These are phyloP conservation scores for Melipona beecheii DNA, from an alignment of 2,888 invertebrate species.

Conservation along the genomic window DNA sequence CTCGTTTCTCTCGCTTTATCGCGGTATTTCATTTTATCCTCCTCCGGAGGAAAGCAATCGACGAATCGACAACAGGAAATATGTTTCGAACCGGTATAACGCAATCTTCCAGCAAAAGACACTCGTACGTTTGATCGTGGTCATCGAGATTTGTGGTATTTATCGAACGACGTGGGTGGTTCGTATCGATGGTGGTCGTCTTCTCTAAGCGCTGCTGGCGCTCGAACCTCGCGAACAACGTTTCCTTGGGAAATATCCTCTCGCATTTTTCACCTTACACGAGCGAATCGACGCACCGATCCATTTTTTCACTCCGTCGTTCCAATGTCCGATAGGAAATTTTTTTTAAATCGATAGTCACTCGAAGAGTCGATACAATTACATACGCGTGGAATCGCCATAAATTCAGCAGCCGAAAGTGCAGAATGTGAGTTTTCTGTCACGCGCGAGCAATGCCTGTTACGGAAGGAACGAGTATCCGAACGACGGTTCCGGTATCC, in stretches of 20 bases:
- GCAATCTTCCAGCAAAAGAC: background rate
- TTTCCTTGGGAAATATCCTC: background rate
- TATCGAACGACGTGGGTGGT: background rate
- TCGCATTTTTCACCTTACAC: background rate
- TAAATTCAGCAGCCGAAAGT: background rate
- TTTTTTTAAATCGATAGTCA: background rate
- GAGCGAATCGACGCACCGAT: too few species aligned
- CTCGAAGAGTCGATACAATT: background rate
- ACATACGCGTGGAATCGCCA: background rate
- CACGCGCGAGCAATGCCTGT: slow-evolving; percentile 37
- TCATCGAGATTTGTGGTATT: slow-evolving; percentile 27
- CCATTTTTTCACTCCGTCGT: too few species aligned
- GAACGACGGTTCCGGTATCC: slow-evolving; percentile 53
- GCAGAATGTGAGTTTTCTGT: background rate
- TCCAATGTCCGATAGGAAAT: too few species aligned
- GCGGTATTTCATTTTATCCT: slow-evolving; percentile 6
- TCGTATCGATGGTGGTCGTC: background rate
- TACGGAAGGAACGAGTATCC: slow-evolving; percentile 36
- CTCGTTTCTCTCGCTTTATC: slow-evolving; percentile 17
- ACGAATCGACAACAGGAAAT: slow-evolving; percentile 12
- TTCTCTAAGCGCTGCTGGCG: background rate
- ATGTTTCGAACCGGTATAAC: slow-evolving; percentile 9
- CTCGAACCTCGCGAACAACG: slow-evolving; percentile 8
- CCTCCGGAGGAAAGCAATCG: background rate
- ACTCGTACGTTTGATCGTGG: slow-evolving; percentile 5